A percentile compares a stretch with the other conserved stretches of the same genome.
phyloP scores from a whole-genome alignment of 2,797 vertebrate genomes.

The Brotogeris chrysoptera region DNA sequence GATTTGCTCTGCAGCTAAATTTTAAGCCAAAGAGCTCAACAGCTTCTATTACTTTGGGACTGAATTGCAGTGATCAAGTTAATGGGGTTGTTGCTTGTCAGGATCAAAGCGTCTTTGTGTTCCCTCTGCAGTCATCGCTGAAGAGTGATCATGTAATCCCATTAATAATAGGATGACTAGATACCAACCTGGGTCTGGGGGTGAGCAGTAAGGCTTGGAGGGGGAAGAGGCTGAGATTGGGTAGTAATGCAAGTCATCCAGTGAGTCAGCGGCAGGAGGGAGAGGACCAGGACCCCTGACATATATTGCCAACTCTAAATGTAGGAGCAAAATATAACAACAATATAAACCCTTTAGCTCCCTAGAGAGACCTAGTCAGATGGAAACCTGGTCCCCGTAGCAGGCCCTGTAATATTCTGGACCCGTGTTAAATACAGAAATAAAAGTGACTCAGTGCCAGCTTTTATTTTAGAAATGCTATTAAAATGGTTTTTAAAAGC shows the following conservation, averaged over 20 bases:
- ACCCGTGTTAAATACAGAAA: background rate
- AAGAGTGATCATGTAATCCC: background rate
- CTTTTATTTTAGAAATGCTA: conserved; percentile 41
- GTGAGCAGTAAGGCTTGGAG: background rate
- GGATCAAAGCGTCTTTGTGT: background rate
- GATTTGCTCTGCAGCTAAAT: background rate
- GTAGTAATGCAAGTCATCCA: background rate
- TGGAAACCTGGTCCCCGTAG: background rate
- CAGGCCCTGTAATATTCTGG: background rate
- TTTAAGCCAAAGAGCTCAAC: background rate
- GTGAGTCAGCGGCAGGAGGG: background rate
- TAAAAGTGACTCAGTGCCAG: background rate
- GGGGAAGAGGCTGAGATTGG: background rate
- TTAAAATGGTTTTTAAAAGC: background rate
- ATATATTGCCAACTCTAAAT: background rate
- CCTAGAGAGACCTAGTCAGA: background rate
- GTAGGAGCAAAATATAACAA: background rate
- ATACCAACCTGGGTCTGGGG: background rate
- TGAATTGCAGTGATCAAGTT: background rate
- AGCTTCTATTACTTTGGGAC: background rate
- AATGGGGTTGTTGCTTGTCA: background rate
- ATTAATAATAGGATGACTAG: background rate
- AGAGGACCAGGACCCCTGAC: background rate
- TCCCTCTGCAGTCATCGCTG: background rate
- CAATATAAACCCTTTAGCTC: background rate